These are phyloP conservation scores for Trachymyrmex cornetzi DNA, from an alignment of 1,140 invertebrate genomes.

Conservation along the genomic window DNA sequence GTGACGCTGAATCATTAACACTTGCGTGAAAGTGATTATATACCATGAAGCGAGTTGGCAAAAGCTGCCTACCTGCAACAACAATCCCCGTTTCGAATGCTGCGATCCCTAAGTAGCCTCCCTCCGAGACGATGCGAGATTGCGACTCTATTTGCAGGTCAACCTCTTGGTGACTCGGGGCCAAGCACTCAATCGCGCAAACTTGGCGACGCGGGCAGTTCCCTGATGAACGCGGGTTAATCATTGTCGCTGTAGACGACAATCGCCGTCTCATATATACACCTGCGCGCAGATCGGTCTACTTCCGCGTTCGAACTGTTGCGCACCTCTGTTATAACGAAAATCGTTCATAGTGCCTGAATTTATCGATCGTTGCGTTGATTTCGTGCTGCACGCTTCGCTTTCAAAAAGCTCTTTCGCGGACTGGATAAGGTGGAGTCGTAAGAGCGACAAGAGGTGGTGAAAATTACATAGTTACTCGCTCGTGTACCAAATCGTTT, in stretches of 20 bases:
- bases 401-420: not conserved
- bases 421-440: constrained; percentile 28
- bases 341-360: not conserved
- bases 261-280: constrained; percentile 12
- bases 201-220: not conserved
- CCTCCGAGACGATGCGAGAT: not conserved
- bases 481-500: not conserved
- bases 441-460: constrained; percentile 25
- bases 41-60: not conserved
- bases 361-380: constrained; percentile 46
- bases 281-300: constrained; percentile 3
- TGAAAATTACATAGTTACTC: constrained; percentile 39
- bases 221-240: not conserved
- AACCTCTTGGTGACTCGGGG: not conserved
- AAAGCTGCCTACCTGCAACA: constrained; percentile 9
- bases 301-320: constrained; percentile 21
- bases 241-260: not conserved
- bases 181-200: constrained; percentile 9
- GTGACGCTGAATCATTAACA: constrained; percentile 23
- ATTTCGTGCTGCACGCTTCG: constrained; percentile 46
- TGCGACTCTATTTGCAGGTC: not conserved
- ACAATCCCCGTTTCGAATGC: not conserved
- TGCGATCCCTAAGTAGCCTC: not conserved
- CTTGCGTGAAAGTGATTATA: constrained; percentile 9
- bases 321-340: not conserved